These are phyloP conservation scores for Falco peregrinus DNA, from an alignment of 2,797 vertebrate species.

Conservation along the genomic window DNA sequence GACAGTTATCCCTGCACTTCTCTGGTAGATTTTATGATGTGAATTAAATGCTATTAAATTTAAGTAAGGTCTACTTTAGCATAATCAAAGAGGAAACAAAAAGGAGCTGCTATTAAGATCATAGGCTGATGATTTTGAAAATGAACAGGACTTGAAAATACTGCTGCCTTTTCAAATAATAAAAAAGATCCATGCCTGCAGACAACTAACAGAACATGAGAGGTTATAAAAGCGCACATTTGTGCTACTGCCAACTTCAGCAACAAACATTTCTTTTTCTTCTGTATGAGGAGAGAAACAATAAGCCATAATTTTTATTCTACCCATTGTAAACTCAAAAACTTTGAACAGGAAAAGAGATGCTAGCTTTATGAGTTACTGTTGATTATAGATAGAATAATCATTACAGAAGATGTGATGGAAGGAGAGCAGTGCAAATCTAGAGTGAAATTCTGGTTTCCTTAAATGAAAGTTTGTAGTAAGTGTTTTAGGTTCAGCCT, in stretches of 20 bases:
- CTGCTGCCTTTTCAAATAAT: background rate
- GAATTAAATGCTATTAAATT: background rate
- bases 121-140: background rate
- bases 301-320: background rate
- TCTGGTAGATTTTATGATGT: background rate
- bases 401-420: background rate
- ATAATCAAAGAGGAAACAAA: background rate
- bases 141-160: background rate
- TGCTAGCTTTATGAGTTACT: background rate
- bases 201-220: background rate
- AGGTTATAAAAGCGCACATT: background rate
- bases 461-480: background rate
- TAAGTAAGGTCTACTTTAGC: background rate
- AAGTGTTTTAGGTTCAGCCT: background rate
- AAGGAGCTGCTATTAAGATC: background rate
- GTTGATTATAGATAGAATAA: background rate
- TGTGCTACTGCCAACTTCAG: background rate
- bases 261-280: background rate
- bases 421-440: background rate
- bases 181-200: background rate
- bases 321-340: background rate
- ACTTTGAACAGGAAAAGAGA: background rate
- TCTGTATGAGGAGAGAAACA: background rate
- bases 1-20: background rate
- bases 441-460: background rate